Evolutionary conservation across 2,888 invertebrate genomes (phyloP).

Genomic region (Willowsia nigromaculata): DNA sequence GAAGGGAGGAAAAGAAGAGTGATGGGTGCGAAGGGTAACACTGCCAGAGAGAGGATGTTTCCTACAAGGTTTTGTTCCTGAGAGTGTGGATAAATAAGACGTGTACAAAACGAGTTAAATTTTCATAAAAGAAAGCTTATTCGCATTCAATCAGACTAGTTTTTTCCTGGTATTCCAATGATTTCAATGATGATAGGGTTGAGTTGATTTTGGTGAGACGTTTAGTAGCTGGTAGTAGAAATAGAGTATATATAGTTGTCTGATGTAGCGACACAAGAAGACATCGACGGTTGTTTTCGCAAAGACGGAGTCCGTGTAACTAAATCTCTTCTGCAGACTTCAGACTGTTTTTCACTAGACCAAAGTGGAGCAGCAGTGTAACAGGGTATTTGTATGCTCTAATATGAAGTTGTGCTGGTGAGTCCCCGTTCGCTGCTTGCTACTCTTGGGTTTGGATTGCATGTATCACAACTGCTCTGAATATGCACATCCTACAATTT

Average conservation of each 20-base stretch:
- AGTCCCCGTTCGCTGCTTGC: neutral
- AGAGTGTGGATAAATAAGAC: neutral
- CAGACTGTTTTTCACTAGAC: constrained; percentile 17
- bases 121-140: neutral
- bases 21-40: constrained; percentile 22
- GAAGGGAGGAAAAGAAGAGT: neutral
- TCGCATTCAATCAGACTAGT: neutral
- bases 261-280: neutral
- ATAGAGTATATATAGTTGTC: neutral
- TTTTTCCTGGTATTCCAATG: neutral
- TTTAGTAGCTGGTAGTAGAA: neutral
- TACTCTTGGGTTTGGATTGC: neutral
- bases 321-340: constrained; percentile 20
- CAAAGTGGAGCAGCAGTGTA: neutral
- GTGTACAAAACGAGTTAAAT: neutral
- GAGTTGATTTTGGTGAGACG: neutral
- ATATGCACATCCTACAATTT: neutral
- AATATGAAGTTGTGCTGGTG: neutral
- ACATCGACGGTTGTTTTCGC: constrained; percentile 29
- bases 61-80: neutral
- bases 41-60: neutral
- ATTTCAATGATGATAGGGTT: constrained; percentile 14
- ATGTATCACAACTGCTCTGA: neutral
- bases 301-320: constrained; percentile 38
- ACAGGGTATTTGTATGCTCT: neutral